Evolutionary conservation across 2,113 vertebrate species (phyloP).

Genomic region (Daphoenositta chrysoptera): DNA sequence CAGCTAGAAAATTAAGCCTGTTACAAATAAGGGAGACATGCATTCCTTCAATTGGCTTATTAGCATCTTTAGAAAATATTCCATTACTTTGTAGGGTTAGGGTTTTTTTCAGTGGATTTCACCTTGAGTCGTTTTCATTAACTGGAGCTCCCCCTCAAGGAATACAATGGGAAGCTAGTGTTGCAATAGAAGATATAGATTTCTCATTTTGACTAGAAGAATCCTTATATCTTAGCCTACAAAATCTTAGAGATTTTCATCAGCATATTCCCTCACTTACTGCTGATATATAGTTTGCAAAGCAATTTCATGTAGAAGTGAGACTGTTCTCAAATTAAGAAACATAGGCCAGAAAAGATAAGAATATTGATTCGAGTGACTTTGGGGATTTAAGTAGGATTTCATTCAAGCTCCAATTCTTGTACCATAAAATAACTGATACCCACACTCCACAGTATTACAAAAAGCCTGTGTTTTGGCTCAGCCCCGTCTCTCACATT

Average conservation of each 20-base stretch:
- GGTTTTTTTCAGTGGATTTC: not conserved
- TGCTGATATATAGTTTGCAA: not conserved
- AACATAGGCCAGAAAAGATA: not conserved
- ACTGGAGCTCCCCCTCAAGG: constrained; percentile 67
- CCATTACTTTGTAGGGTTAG: not conserved
- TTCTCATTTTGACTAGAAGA: not conserved
- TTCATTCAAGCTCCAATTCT: not conserved
- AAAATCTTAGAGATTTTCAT: constrained; percentile 14
- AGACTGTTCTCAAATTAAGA: not conserved
- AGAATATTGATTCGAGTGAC: not conserved
- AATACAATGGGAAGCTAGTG: constrained; percentile 11
- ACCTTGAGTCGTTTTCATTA: not conserved
- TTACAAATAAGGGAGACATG: not conserved
- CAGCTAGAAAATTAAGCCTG: not conserved
- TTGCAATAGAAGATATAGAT: not conserved
- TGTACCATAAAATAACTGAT: not conserved
- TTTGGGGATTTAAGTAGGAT: not conserved
- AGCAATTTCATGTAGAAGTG: not conserved
- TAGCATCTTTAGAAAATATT: not conserved
- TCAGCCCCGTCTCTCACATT: not conserved
- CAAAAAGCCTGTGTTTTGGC: not conserved
- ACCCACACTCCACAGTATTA: not conserved
- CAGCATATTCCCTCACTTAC: not conserved
- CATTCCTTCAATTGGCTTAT: not conserved
- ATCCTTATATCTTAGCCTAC: not conserved